Evolutionary conservation across 1,140 invertebrate species (phyloP).

Genomic region (Maconellicoccus hirsutus): DNA sequence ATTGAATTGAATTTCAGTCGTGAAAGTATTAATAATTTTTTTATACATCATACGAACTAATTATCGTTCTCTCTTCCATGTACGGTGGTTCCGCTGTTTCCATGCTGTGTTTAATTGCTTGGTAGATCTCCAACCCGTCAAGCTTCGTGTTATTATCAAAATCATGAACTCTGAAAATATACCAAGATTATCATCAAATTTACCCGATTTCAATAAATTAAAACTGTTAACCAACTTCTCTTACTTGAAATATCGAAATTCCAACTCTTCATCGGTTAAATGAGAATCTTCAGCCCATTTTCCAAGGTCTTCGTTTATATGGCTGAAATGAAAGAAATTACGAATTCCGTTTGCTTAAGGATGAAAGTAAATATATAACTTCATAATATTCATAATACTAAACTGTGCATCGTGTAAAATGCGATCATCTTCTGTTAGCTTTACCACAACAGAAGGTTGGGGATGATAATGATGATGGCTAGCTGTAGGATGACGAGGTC

Average conservation of each 20-base stretch:
- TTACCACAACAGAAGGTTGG: constrained; percentile 36
- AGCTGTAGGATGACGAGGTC: constrained; percentile 61
- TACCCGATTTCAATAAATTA: too few species aligned
- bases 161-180: constrained; percentile 52
- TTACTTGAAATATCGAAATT: constrained; percentile 53
- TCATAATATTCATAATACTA: too few species aligned
- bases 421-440: constrained; percentile 50
- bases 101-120: constrained; percentile 39
- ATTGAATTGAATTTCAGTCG: too few species aligned
- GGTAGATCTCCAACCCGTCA: constrained; percentile 66
- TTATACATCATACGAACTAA: background rate
- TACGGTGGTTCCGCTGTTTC: constrained; percentile 26
- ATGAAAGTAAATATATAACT: too few species aligned
- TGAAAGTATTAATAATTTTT: too few species aligned
- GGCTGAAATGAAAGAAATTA: constrained; percentile 38
- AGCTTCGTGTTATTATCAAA: constrained; percentile 65
- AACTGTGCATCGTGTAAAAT: constrained; percentile 57
- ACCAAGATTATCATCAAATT: too few species aligned
- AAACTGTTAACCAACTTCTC: constrained; percentile 24
- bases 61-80: constrained; percentile 10
- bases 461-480: constrained; percentile 47
- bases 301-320: constrained; percentile 60
- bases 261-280: constrained; percentile 60
- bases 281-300: constrained; percentile 40
- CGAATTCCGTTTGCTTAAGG: too few species aligned